These are phyloP conservation scores for Nanger granti DNA, from an alignment of 2,113 vertebrate genomes.

Conservation along the genomic window DNA sequence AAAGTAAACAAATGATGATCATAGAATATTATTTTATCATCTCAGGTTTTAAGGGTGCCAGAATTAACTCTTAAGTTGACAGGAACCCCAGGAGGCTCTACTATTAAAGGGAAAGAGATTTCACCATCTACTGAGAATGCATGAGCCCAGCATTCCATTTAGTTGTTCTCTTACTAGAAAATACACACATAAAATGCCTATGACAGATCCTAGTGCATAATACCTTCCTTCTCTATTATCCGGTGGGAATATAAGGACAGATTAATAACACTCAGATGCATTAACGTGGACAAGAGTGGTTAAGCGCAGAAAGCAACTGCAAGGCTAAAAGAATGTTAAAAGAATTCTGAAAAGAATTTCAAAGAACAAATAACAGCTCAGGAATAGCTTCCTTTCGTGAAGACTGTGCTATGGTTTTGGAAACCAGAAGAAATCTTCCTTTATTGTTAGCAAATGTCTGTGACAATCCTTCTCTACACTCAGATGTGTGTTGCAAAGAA, in stretches of 20 bases:
- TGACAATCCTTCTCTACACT: background rate
- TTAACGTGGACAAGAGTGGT: background rate
- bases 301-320: background rate
- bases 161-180: background rate
- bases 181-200: background rate
- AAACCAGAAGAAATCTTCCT: background rate
- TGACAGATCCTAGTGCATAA: background rate
- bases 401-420: background rate
- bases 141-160: background rate
- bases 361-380: background rate
- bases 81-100: background rate
- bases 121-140: background rate
- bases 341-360: background rate
- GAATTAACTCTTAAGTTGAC: background rate
- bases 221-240: background rate
- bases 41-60: background rate
- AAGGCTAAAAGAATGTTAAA: background rate
- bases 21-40: background rate
- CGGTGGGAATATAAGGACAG: background rate
- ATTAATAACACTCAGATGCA: background rate
- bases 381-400: background rate
- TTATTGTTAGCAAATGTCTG: background rate
- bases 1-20: background rate
- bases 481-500: background rate
- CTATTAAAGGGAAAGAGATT: background rate